Percentiles rank a stretch among this genome's conserved stretches.
Conservation (phyloP, 2,113 vertebrate genomes). For the Rhadina sibilatrix region DNA sequence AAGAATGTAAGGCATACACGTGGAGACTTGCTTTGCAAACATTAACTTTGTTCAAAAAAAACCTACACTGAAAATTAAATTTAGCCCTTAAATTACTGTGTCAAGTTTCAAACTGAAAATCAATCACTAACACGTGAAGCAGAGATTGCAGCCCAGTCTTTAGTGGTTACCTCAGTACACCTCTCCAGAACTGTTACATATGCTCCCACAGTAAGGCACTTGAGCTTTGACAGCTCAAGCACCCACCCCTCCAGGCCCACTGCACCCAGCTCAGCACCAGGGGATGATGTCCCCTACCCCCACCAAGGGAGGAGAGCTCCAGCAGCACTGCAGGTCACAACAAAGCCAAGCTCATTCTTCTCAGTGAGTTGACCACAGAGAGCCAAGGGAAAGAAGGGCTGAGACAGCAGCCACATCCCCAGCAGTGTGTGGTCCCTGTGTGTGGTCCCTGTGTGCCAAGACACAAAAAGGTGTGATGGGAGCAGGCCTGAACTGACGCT, state of each 20-base stretch:
- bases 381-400: not conserved
- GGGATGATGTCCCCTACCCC: not conserved
- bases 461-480: not conserved
- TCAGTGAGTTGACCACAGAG: not conserved
- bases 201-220: not conserved
- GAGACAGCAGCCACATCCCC: fast-evolving
- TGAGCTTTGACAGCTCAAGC: not conserved
- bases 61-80: not conserved
- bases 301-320: fast-evolving
- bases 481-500: not conserved
- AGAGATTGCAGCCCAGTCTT: not conserved
- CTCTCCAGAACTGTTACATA: not conserved
- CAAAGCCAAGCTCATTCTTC: not conserved
- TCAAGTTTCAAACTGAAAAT: not conserved
- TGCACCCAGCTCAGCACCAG: fast-evolving
- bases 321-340: not conserved
- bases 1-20: not conserved
- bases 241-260: not conserved
- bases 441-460: not conserved
- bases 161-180: not conserved
- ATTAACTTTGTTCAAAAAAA: not conserved
- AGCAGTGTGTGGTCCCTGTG: not conserved
- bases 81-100: not conserved
- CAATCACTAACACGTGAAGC: not conserved
- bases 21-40: not conserved